Conservation (phyloP, 2,888 invertebrate genomes). For the Hirtodrosophila histrioides region DNA sequence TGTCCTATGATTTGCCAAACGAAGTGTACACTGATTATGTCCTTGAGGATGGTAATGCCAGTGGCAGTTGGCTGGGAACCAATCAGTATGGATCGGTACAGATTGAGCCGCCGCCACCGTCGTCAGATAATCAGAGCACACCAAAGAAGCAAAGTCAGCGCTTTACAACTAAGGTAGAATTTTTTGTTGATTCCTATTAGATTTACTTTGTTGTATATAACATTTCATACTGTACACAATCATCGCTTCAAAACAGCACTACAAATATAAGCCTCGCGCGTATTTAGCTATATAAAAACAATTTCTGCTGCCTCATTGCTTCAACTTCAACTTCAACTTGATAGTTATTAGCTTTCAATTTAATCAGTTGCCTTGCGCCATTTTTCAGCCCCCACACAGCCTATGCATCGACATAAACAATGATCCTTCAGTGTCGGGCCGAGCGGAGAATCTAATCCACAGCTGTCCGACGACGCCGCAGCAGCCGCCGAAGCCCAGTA, state of each 20-base stretch:
- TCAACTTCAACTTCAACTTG: slow-evolving; percentile 21
- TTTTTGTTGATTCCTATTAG: slow-evolving; percentile 82
- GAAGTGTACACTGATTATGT: slow-evolving; percentile 53
- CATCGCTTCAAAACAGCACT: slow-evolving; percentile 19
- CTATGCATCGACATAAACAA: slow-evolving; percentile 63
- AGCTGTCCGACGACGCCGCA: slow-evolving; percentile 73
- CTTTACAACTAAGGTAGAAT: slow-evolving; percentile 83
- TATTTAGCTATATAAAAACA: slow-evolving; percentile 26
- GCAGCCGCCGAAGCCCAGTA: slow-evolving; percentile 28
- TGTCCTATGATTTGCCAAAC: slow-evolving; percentile 80
- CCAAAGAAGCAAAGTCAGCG: slow-evolving; percentile 76
- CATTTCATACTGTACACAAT: slow-evolving; percentile 31
- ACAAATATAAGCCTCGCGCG: slow-evolving; percentile 52
- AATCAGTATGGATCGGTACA: slow-evolving; percentile 60
- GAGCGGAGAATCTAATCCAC: slow-evolving; percentile 43
- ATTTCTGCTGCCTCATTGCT: slow-evolving; percentile 19
- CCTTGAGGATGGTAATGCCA: slow-evolving; percentile 41
- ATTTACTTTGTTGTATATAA: slow-evolving; percentile 31
- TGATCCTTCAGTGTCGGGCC: slow-evolving; percentile 31
- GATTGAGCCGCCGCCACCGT: slow-evolving; percentile 64
- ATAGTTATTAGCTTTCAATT: slow-evolving; percentile 5
- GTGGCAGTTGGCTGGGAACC: slow-evolving; percentile 41
- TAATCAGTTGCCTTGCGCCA: slow-evolving; percentile 42
- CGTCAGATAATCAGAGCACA: slow-evolving; percentile 79
- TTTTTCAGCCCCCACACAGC: slow-evolving; percentile 56